Conservation (phyloP, 2,797 vertebrate species). For the Typhlichthys eigenmanni region DNA sequence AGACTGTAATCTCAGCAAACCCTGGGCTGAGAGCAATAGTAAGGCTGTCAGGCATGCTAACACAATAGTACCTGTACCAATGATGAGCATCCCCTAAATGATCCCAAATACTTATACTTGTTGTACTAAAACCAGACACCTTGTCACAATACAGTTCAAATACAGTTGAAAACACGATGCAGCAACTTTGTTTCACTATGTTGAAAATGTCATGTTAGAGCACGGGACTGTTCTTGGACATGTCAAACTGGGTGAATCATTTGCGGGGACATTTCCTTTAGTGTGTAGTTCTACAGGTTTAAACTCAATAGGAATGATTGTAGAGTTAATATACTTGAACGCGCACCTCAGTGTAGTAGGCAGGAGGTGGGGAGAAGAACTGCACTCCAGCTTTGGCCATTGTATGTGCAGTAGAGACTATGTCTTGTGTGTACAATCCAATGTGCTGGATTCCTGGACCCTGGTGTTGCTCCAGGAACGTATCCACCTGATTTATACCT, state of each 20-base stretch:
- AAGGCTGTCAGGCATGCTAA: no score
- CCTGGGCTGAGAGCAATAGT: no score
- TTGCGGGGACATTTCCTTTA: neutral
- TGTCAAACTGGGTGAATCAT: neutral
- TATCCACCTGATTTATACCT: slow-evolving; percentile 85
- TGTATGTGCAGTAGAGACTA: slow-evolving; percentile 71
- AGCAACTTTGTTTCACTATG: neutral
- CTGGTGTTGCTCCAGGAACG: slow-evolving; percentile 84
- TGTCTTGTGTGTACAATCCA: slow-evolving; percentile 83
- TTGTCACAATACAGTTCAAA: no score
- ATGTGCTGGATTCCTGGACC: slow-evolving; percentile 90
- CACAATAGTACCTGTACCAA: no score
- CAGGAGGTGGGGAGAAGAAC: slow-evolving; percentile 82
- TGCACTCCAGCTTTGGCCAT: slow-evolving; percentile 75
- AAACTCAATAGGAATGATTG: neutral
- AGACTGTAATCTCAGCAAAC: no score
- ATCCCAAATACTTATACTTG: no score
- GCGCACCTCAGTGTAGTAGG: slow-evolving; percentile 85
- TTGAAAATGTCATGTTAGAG: neutral
- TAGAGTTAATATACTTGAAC: neutral
- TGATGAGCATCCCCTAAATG: no score
- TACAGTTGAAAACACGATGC: no score
- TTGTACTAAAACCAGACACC: no score
- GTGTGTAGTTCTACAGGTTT: neutral
- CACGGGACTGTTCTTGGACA: neutral